Evolutionary conservation across 1,140 invertebrate species (phyloP), one percentile per base, ranked within the genome.

Genomic region (Wiebesia pumilae): DNA sequence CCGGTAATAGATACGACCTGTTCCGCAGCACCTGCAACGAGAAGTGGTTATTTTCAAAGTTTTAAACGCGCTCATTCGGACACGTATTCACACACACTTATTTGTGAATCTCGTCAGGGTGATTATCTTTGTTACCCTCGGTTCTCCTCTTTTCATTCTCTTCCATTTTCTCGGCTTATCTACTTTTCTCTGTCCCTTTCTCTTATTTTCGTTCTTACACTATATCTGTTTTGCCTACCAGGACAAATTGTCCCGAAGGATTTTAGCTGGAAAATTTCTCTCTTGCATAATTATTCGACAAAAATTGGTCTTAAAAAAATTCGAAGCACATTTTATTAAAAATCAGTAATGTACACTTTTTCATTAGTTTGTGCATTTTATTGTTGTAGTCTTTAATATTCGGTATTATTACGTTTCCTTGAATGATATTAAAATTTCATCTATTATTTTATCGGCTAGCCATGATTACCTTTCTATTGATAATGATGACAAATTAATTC

Each of bases 91-190:
- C 30, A 35, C 30, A 80, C 30, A n/a, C 30, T 3, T 65, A 67
- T n/a, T 43, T 43, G 33, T 54, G 38, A 81, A 65, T 30, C 47
- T 81, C 58, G 35, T 62, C 51, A 81, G 2, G n/a, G 30, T 65
- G 58, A 81, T 81, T 67, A 81, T 65, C 58, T 82, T 71, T 58
- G 51, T 82, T 51, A 47, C 65, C 30, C 40, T 69, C 51, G 21
- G 27, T 54, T 35, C 24, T 58, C 47, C 0, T 58, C 3, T 30
- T 73, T 40, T 83, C 65, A 24, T 58, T 81, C 16, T 54, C 65
- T 82, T 19, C 35, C 12, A 54, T 54, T 79, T 9, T 51, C 40
- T 69, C 65, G 24, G 16, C 47, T 38, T 43, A 14, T 82, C 12
- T 82, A 27, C 21, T 14, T 51, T 24, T 82, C 24, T 71, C n/a